These are phyloP conservation scores for Portunus trituberculatus DNA, from an alignment of 1,140 invertebrate genomes.

Conservation along the genomic window DNA sequence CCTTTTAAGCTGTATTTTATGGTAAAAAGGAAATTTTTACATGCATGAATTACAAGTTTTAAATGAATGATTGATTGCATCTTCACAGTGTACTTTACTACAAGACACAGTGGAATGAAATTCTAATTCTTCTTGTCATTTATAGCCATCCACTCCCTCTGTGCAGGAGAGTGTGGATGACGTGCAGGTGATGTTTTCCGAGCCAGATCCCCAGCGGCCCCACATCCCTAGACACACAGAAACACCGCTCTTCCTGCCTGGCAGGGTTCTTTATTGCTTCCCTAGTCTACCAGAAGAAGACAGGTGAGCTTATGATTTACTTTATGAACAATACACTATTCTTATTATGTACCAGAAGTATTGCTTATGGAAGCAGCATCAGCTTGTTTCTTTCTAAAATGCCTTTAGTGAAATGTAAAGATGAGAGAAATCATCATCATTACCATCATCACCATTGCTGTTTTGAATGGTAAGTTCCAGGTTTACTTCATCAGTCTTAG, in stretches of 20 bases:
- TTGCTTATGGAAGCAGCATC: too few relatives aligned
- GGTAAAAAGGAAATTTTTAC: too few relatives aligned
- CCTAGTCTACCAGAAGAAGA: conserved; percentile 64
- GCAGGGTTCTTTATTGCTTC: conserved; percentile 70
- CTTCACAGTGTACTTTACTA: not conserved
- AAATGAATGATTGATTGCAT: not conserved
- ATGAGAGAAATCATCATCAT: too few relatives aligned
- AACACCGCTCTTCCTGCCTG: conserved; percentile 65
- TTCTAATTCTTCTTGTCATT: conserved; percentile 8
- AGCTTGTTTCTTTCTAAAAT: too few relatives aligned
- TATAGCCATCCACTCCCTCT: conserved; percentile 37
- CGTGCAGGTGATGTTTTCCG: conserved; percentile 60
- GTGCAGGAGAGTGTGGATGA: conserved; percentile 71
- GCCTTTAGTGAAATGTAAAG: too few relatives aligned
- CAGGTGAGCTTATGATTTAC: conserved; percentile 1
- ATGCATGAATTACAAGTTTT: not conserved
- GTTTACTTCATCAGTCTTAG: too few relatives aligned
- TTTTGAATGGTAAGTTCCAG: too few relatives aligned
- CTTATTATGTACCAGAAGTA: not conserved
- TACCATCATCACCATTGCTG: too few relatives aligned
- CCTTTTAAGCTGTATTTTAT: too few relatives aligned
- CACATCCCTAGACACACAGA: conserved; percentile 73
- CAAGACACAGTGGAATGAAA: not conserved
- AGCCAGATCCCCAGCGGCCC: conserved; percentile 30
- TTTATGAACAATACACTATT: too few relatives aligned